Conservation (phyloP, 2,113 vertebrate species). For the Pardalotus punctatus region DNA sequence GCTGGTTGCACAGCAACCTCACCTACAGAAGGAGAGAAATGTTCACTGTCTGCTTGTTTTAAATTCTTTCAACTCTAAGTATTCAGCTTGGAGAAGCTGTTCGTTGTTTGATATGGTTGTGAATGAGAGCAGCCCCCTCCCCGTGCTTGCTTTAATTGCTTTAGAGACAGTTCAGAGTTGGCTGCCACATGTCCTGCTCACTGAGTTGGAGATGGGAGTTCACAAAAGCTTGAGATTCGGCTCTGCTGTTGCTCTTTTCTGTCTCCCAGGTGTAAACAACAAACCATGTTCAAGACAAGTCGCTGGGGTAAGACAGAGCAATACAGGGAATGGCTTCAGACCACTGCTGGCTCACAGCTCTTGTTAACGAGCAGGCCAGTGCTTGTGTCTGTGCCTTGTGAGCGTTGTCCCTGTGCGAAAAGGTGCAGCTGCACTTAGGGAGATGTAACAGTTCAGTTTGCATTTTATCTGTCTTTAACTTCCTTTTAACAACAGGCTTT, state of each 20-base stretch:
- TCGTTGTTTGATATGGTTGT: background rate
- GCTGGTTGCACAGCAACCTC: slow-evolving; percentile 51
- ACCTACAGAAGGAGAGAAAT: background rate
- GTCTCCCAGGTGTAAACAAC: background rate
- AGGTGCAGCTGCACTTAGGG: background rate
- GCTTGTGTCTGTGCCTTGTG: background rate
- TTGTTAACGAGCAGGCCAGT: background rate
- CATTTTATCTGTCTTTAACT: background rate
- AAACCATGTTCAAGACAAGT: background rate
- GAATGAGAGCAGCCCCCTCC: background rate
- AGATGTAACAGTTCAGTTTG: background rate
- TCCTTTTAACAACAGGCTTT: slow-evolving; percentile 15
- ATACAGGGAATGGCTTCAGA: background rate
- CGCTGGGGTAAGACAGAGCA: background rate
- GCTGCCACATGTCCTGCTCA: background rate
- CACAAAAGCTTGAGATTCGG: background rate
- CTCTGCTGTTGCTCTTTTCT: background rate
- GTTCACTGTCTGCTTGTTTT: slow-evolving; percentile 5
- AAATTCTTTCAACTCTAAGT: background rate
- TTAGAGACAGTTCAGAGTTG: background rate
- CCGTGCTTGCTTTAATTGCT: background rate
- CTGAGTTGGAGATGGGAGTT: background rate
- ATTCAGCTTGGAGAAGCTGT: background rate
- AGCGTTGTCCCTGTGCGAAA: background rate
- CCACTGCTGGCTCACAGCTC: background rate